A percentile compares a stretch with the other conserved stretches of the same genome.
These are phyloP conservation scores for Drosophila mimica DNA, from an alignment of 2,888 invertebrate species.

Conservation along the genomic window DNA sequence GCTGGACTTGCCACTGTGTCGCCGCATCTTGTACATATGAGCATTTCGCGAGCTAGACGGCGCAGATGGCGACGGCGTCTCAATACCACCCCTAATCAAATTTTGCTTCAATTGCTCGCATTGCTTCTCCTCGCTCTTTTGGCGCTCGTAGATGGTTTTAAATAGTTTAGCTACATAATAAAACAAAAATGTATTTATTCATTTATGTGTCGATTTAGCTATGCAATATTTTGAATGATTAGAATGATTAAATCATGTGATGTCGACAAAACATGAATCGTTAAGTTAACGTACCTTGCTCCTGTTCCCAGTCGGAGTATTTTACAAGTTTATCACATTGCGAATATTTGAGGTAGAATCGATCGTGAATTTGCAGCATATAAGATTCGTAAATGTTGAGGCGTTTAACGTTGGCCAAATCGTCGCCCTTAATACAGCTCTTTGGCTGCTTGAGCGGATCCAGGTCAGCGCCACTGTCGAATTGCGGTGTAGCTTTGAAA, in stretches of 20 bases:
- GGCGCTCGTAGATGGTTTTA: constrained; percentile 45
- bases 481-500: constrained; percentile 89
- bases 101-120: constrained; percentile 15
- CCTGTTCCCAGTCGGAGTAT: constrained; percentile 91
- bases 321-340: constrained; percentile 91
- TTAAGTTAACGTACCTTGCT: constrained; percentile 86
- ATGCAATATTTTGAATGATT: neutral
- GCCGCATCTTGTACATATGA: constrained; percentile 35
- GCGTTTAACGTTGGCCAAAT: constrained; percentile 92
- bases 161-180: constrained; percentile 47
- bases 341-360: constrained; percentile 92
- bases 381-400: constrained; percentile 95
- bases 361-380: constrained; percentile 95
- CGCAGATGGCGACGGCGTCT: constrained; percentile 37
- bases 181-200: neutral
- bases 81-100: constrained; percentile 8
- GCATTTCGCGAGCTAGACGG: constrained; percentile 50
- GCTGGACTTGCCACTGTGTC: constrained; percentile 25
- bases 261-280: neutral
- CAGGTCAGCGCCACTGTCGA: constrained; percentile 84
- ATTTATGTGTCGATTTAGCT: neutral
- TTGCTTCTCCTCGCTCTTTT: constrained; percentile 42
- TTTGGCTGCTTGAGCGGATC: constrained; percentile 88
- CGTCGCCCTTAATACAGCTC: constrained; percentile 89
- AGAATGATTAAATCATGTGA: neutral